phyloP scores from a whole-genome alignment of 2,113 vertebrate genomes.

The Kryptolebias marmoratus region DNA sequence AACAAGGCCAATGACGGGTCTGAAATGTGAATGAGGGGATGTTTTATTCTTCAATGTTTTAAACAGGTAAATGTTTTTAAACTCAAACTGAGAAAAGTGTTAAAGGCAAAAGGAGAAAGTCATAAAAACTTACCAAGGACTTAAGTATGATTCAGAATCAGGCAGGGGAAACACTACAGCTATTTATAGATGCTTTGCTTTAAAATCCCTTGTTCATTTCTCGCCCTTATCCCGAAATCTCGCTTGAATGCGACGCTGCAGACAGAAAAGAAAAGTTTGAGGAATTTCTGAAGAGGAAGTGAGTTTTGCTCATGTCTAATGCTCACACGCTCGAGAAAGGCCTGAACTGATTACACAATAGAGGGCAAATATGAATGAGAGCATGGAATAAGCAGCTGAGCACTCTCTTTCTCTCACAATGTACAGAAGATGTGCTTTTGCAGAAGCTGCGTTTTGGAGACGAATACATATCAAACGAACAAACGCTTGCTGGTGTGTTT shows the following conservation, averaged over 20 bases:
- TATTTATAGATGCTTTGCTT: too few species aligned
- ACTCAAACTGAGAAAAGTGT: neutral
- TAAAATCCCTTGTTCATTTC: too few species aligned
- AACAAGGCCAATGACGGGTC: constrained; percentile 1
- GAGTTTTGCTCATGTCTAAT: neutral
- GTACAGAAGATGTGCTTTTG: neutral
- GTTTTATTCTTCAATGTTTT: neutral
- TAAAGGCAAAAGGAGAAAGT: too few species aligned
- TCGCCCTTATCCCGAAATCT: constrained; percentile 3
- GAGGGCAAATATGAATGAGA: neutral
- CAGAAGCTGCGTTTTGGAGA: neutral
- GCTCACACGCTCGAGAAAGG: neutral
- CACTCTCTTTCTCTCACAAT: neutral
- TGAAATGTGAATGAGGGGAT: constrained; percentile 6
- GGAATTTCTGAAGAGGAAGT: neutral
- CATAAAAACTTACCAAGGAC: too few species aligned
- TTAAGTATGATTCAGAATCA: too few species aligned
- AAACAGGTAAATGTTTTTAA: neutral
- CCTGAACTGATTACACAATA: constrained; percentile 2
- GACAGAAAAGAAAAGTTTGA: constrained; percentile 4
- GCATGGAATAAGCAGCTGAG: neutral
- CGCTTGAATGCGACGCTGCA: neutral
- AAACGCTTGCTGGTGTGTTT: constrained; percentile 6
- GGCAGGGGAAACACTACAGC: too few species aligned
- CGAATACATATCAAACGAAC: neutral